Evolutionary conservation across 2,888 invertebrate genomes (phyloP).

Genomic region (Priocnemis perturbator): DNA sequence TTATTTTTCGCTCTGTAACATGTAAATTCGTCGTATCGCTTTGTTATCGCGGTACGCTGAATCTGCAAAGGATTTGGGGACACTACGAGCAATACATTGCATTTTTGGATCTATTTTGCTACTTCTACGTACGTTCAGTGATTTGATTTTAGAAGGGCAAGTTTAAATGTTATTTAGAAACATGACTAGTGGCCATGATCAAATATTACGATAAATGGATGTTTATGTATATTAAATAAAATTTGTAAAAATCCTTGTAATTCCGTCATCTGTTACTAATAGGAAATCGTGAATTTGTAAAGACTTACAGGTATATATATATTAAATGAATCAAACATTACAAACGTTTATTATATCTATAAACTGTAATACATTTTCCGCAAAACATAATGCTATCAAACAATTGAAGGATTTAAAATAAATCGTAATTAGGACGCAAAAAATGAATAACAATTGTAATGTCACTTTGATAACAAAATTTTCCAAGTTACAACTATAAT

Average conservation of each 20-base stretch:
- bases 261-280: slow-evolving; percentile 46
- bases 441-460: too few species aligned
- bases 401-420: too few species aligned
- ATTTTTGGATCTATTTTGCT: not conserved
- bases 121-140: not conserved
- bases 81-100: not conserved
- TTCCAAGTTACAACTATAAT: too few species aligned
- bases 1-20: too few species aligned
- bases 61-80: too few species aligned
- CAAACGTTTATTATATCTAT: not conserved
- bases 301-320: slow-evolving; percentile 12
- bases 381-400: too few species aligned
- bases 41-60: too few species aligned
- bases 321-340: not conserved
- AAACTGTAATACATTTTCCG: not conserved
- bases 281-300: slow-evolving; percentile 47
- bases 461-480: too few species aligned
- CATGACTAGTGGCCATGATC: not conserved
- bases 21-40: too few species aligned
- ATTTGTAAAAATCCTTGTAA: slow-evolving; percentile 49
- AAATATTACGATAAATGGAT: not conserved
- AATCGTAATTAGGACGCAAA: too few species aligned
- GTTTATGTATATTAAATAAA: slow-evolving; percentile 24
- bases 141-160: not conserved
- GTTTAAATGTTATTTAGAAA: not conserved